phyloP scores from a whole-genome alignment of 23 tunicate species.

The Styela clava region DNA sequence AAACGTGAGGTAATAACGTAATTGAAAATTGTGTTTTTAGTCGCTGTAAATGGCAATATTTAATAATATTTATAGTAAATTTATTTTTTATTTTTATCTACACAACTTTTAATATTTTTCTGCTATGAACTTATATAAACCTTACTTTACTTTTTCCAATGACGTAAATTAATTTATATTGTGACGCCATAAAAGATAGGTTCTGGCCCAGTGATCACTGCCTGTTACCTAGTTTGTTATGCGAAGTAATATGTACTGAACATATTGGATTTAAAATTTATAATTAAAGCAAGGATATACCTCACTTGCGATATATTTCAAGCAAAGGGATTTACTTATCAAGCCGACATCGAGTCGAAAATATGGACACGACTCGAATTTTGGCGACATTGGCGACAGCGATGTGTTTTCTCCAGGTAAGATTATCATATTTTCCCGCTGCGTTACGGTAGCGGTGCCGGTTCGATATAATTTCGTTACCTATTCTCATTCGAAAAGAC shows the following conservation, averaged over 20 bases:
- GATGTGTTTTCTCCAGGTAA: background rate
- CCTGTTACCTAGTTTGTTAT: background rate
- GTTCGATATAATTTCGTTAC: no score
- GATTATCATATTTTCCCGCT: background rate
- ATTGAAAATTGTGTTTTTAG: no score
- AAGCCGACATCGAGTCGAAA: background rate
- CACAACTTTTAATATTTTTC: background rate
- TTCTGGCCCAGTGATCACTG: background rate
- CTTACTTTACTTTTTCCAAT: no score
- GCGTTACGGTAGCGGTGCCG: no score
- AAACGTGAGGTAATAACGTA: no score
- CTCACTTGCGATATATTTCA: background rate
- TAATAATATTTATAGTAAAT: no score
- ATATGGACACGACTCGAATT: constrained; percentile 5
- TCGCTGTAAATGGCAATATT: no score
- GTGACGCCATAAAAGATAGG: background rate
- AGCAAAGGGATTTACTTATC: background rate
- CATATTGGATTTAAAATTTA: background rate
- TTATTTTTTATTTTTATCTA: no score
- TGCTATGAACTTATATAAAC: background rate
- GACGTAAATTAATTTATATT: background rate
- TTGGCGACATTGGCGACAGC: background rate
- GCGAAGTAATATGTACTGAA: background rate
- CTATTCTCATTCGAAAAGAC: no score
- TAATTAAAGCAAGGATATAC: background rate